Percentiles rank a stretch among this genome's conserved stretches.
phyloP scores from a whole-genome alignment of 2,888 invertebrate genomes.

The Synergus gifuensis region DNA sequence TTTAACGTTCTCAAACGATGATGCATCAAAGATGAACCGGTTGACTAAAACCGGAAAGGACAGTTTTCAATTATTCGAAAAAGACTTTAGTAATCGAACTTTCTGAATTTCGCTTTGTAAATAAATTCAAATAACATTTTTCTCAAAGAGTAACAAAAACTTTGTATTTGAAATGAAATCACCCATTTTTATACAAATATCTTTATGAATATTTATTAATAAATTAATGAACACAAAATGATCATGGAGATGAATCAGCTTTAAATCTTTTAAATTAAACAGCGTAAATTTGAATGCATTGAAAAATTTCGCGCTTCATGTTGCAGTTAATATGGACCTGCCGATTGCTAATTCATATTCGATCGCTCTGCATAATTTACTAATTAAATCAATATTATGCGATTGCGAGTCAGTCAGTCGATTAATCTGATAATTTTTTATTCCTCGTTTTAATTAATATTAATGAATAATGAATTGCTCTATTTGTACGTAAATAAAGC shows the following conservation, averaged over 20 bases:
- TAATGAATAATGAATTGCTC: conserved; percentile 2
- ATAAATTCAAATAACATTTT: background rate
- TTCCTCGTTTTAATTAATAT: background rate
- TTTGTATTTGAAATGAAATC: background rate
- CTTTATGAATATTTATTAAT: background rate
- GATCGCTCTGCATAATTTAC: background rate
- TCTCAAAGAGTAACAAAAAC: background rate
- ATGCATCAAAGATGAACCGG: background rate
- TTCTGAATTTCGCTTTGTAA: background rate
- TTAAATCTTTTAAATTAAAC: background rate
- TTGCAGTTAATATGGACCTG: background rate
- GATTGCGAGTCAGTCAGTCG: background rate
- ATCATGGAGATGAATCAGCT: background rate
- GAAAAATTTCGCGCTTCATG: background rate
- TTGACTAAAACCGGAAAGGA: background rate
- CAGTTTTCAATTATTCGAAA: background rate
- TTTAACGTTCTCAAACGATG: background rate
- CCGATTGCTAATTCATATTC: background rate
- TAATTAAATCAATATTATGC: conserved; percentile 13
- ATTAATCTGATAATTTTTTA: background rate
- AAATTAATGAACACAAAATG: background rate
- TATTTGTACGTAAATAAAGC: background rate
- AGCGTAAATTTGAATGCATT: background rate
- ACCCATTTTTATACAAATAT: background rate
- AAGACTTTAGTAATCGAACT: no score